Evolutionary conservation across 2,888 invertebrate genomes (phyloP), one percentile per base, ranked within the genome.

Genomic region (Noctua comes): DNA sequence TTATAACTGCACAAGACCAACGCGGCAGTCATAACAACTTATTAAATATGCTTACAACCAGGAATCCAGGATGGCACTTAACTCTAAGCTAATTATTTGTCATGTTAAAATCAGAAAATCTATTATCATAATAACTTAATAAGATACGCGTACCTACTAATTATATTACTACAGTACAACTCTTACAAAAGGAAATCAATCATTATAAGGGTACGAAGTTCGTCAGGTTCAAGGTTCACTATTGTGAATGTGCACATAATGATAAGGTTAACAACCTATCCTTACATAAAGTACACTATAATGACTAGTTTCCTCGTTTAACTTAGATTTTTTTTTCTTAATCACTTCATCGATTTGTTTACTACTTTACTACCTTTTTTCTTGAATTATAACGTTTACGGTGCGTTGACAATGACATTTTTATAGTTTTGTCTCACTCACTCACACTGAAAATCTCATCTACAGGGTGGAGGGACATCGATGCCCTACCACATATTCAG

Each of bases 201-300:
- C 18, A 54, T 46, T 59, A 82, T 70, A 36, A 66, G 5, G 31
- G 4, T 36, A 11, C 7, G 13, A 59, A 66, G 65, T 69, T 57
- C 16, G 5, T 43, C 13, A 40, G 18, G n/a, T 21, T 16, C 40
- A 66, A 54, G 43, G 64, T 65, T 31, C 48, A 13, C 24, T 65
- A 31, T n/a, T 59, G 16, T 59, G 18, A 59, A 59, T n/a, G 31
- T 72, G 24, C 18, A 48, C 2, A 31, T 73, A 69, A 70, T 69
- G 46, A 43, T 54, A 36, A 6, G 70, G 78, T 71, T 57, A 48
- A 71, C n/a, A 40, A 82, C 48, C n/a, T 57, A n/a, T 57, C 11
- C n/a, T 71, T 62, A 69, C 13, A 4, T 18, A 16, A 46, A 36
- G 4, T 27, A 57, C 43, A 66, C n/a, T 46, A 65, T 65, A 27